These are phyloP conservation scores for Neopelma chrysocephalum DNA, from an alignment of 2,797 vertebrate species.

Conservation along the genomic window DNA sequence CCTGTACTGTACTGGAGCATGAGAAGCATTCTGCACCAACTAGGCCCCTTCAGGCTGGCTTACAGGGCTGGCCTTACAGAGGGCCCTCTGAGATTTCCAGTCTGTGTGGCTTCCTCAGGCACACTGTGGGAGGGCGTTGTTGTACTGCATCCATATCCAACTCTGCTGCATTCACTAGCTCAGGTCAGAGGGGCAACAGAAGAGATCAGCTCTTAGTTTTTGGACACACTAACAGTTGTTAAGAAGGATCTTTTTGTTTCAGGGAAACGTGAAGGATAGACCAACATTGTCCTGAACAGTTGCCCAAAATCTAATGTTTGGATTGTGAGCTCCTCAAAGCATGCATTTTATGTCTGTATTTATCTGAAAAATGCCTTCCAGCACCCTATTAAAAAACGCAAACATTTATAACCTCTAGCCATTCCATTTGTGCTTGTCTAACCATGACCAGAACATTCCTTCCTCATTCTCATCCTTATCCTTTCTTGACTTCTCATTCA, in stretches of 20 bases:
- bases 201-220: not conserved
- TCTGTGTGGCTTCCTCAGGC: not conserved
- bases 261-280: not conserved
- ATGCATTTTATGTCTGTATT: not conserved
- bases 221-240: not conserved
- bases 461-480: not conserved
- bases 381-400: not conserved
- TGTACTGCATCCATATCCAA: not conserved
- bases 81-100: not conserved
- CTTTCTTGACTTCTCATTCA: not conserved
- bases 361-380: constrained; percentile 6
- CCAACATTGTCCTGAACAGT: fast-evolving
- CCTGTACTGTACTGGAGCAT: fast-evolving
- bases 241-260: not conserved
- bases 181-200: not conserved
- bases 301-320: not conserved
- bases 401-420: not conserved
- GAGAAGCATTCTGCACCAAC: not conserved
- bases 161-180: not conserved
- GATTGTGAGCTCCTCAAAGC: not conserved
- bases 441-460: not conserved
- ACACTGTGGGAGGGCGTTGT: fast-evolving
- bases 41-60: not conserved
- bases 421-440: not conserved
- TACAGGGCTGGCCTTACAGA: not conserved